A percentile compares a stretch with the other conserved stretches of the same genome.
Conservation (phyloP, 1,140 invertebrate genomes). For the Probaryconus sp. region DNA sequence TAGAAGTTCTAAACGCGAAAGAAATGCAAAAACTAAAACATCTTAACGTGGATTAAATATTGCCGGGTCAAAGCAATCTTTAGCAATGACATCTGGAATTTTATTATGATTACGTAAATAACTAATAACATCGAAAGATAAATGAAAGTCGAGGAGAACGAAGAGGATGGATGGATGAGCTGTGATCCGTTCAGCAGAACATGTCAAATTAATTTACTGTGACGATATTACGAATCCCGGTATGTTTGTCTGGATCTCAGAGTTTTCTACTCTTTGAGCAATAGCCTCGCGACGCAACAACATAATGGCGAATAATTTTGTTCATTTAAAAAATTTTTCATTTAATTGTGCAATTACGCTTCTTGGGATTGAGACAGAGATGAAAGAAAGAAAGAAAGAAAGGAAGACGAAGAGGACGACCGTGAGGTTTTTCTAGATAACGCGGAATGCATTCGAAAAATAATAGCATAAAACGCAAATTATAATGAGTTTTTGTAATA, state of each 20-base stretch:
- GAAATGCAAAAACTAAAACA: no score
- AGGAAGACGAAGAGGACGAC: neutral
- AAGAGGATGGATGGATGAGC: constrained; percentile 1
- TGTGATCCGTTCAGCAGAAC: neutral
- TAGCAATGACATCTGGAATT: constrained; percentile 17
- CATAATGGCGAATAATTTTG: no score
- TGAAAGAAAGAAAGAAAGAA: no score
- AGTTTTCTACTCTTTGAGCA: constrained; percentile 11
- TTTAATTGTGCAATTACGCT: no score
- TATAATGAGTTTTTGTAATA: constrained; percentile 7
- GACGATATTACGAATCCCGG: constrained; percentile 6
- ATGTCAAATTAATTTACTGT: constrained; percentile 15
- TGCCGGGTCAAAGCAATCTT: no score
- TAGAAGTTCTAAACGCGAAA: no score
- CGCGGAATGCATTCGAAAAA: no score
- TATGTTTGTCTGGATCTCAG: no score
- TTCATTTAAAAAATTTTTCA: no score
- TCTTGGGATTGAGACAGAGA: no score
- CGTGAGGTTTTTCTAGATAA: neutral
- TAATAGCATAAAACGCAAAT: neutral
- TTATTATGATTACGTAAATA: constrained; percentile 20
- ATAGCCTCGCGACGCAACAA: no score
- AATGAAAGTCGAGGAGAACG: constrained; percentile 20
- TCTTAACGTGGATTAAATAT: no score
- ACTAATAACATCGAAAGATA: constrained; percentile 6